phyloP scores from a whole-genome alignment of 2,113 vertebrate genomes.

The Ciconia maguari region DNA sequence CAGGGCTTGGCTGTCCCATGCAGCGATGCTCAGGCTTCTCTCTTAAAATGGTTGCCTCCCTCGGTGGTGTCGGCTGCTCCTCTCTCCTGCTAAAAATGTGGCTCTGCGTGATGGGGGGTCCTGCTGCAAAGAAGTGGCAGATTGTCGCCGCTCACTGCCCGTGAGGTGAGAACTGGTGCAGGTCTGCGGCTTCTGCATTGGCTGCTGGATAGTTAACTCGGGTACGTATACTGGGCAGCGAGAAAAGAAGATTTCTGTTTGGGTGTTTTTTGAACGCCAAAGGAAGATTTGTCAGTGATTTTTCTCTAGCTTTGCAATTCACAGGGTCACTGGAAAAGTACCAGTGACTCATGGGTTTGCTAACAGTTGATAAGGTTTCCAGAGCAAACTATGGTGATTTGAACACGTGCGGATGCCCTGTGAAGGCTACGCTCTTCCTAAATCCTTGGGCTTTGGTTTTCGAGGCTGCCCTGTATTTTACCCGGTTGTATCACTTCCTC shows the following conservation, averaged over 20 bases:
- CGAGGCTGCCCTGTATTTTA: neutral
- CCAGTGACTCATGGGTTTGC: neutral
- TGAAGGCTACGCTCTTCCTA: neutral
- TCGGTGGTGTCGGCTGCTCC: accelerated
- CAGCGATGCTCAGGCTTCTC: neutral
- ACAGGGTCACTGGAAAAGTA: neutral
- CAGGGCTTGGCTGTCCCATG: accelerated
- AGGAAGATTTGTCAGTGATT: neutral
- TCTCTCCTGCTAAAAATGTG: neutral
- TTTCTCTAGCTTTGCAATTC: neutral
- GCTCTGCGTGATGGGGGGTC: accelerated
- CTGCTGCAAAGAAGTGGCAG: neutral
- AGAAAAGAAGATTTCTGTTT: neutral
- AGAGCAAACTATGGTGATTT: neutral
- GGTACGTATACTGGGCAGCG: accelerated
- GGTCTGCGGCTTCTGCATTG: accelerated
- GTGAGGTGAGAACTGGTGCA: accelerated
- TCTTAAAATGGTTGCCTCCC: neutral
- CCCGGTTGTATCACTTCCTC: neutral
- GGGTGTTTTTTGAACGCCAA: neutral
- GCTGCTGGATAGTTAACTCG: neutral
- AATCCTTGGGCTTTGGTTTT: neutral
- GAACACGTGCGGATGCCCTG: neutral
- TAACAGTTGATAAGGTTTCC: neutral
- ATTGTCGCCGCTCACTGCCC: accelerated